Percentiles rank a stretch among this genome's conserved stretches.
Conservation (phyloP, 2,888 invertebrate species). For the Palloptera scutellata region DNA sequence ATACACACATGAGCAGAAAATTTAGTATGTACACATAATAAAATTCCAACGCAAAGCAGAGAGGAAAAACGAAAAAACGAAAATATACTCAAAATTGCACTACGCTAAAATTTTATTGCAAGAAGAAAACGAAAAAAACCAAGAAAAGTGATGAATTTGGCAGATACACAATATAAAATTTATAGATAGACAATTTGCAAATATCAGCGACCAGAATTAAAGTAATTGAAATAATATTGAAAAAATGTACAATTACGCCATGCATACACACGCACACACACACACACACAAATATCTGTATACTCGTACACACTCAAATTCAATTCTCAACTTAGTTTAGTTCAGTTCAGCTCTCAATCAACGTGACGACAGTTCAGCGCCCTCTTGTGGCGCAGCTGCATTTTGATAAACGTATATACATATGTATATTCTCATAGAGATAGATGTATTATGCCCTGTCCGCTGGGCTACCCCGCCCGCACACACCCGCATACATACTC, state of each 20-base stretch:
- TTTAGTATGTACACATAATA: background rate
- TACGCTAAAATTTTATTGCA: background rate
- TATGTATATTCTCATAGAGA: background rate
- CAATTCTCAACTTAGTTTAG: background rate
- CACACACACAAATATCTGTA: conserved; percentile 15
- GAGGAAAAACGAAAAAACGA: background rate
- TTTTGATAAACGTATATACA: too few species aligned
- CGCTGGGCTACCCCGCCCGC: too few species aligned
- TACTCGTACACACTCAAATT: conserved; percentile 10
- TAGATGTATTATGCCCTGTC: background rate
- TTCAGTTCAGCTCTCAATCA: conserved; percentile 17
- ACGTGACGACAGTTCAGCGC: conserved; percentile 36
- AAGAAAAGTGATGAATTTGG: conserved; percentile 13
- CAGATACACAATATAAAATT: background rate
- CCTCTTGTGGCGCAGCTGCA: conserved; percentile 27
- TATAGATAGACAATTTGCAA: background rate
- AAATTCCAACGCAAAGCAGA: background rate
- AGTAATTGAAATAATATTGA: background rate
- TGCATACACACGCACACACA: conserved; percentile 12
- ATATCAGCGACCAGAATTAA: too few species aligned
- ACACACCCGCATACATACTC: too few species aligned
- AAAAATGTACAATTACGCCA: background rate
- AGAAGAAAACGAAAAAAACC: conserved; percentile 20
- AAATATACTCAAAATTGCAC: background rate
- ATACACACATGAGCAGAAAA: conserved; percentile 8